A percentile compares a stretch with the other conserved stretches of the same genome.
phyloP scores from a whole-genome alignment of 2,113 vertebrate species.

The Choloepus hoffmanni region DNA sequence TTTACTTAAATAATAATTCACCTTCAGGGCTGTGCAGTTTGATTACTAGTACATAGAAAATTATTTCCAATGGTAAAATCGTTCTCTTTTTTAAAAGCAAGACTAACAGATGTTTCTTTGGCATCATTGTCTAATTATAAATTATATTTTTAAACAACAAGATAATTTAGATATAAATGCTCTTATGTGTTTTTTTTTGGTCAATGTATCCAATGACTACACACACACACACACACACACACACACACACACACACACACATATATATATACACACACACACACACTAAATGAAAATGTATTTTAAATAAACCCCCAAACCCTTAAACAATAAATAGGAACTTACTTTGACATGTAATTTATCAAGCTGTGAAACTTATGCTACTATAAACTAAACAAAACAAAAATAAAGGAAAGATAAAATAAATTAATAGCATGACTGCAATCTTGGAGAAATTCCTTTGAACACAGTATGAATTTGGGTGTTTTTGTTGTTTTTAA shows the following conservation, averaged over 20 bases:
- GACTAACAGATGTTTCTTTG: conserved; percentile 80
- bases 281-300: conserved; percentile 50
- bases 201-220: conserved; percentile 37
- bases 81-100: conserved; percentile 76
- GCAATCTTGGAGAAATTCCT: conserved; percentile 56
- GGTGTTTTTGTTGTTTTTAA: neutral
- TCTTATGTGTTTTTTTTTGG: conserved; percentile 65
- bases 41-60: conserved; percentile 82
- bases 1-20: conserved; percentile 82
- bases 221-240: no score
- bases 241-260: no score
- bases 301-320: conserved; percentile 77
- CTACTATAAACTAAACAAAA: conserved; percentile 73
- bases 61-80: conserved; percentile 80
- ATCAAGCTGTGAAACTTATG: conserved; percentile 78
- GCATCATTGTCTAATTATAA: conserved; percentile 70
- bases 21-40: conserved; percentile 68
- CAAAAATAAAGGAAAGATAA: conserved; percentile 75
- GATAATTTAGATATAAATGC: conserved; percentile 68
- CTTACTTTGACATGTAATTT: conserved; percentile 77
- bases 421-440: conserved; percentile 72
- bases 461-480: neutral
- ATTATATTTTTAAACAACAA: conserved; percentile 56
- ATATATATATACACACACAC: no score
- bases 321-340: conserved; percentile 79